Conservation (phyloP, 2,797 vertebrate species). For the Phalloptychus januarius region DNA sequence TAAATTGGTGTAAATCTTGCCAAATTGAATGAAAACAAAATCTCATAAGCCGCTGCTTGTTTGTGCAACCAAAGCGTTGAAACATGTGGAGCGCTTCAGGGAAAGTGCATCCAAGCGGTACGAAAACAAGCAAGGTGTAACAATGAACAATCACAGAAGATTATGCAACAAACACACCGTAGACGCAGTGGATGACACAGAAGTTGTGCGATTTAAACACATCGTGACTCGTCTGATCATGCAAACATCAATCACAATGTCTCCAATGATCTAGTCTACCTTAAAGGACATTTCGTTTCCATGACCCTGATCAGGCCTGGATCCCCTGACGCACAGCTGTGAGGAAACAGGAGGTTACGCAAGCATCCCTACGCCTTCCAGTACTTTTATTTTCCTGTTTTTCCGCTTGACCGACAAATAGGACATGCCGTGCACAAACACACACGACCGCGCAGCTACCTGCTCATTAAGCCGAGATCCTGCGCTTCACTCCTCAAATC, state of each 20-base stretch:
- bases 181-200: background rate
- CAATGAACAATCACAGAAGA: background rate
- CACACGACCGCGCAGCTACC: conserved; percentile 23
- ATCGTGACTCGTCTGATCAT: background rate
- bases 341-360: conserved; percentile 74
- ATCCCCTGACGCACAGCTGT: conserved; percentile 41
- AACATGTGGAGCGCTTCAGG: conserved; percentile 41
- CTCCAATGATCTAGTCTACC: conserved; percentile 2
- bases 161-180: background rate
- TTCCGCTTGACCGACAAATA: conserved; percentile 64
- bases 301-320: conserved; percentile 25
- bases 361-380: conserved; percentile 73
- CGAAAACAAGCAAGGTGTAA: background rate
- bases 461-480: conserved; percentile 2
- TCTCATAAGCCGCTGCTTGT: conserved; percentile 1
- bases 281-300: conserved; percentile 4
- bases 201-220: background rate
- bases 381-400: conserved; percentile 78
- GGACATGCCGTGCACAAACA: conserved; percentile 64
- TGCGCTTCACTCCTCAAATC: background rate
- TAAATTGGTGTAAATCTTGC: background rate
- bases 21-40: background rate
- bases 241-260: background rate
- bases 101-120: conserved; percentile 31
- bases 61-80: conserved; percentile 27